Percentiles rank a stretch among this genome's conserved stretches.
Evolutionary conservation across 2,113 vertebrate genomes (phyloP).

Genomic region (Thamnophis sirtalis): DNA sequence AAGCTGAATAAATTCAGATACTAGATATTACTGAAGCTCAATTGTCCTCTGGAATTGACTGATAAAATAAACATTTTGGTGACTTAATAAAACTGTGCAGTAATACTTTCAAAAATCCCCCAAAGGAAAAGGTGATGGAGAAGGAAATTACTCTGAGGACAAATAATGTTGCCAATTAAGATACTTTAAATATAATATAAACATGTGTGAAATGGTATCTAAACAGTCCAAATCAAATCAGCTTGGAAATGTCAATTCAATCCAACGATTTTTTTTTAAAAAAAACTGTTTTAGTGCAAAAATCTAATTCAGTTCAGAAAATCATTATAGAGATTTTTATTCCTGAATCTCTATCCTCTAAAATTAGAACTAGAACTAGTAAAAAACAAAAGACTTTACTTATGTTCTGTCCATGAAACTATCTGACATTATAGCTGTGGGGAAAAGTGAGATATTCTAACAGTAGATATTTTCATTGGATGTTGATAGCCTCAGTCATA

Average conservation of each 20-base stretch:
- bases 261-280: neutral
- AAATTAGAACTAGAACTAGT: neutral
- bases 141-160: slow-evolving; percentile 5
- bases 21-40: neutral
- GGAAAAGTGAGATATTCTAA: neutral
- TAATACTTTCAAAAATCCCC: neutral
- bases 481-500: neutral
- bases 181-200: neutral
- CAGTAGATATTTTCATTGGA: neutral
- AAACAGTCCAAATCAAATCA: neutral
- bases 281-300: neutral
- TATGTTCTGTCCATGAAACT: neutral
- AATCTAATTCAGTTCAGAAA: neutral
- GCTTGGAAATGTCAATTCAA: neutral
- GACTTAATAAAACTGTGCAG: neutral
- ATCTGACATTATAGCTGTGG: neutral
- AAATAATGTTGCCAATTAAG: neutral
- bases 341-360: slow-evolving; percentile 12
- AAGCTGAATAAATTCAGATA: neutral
- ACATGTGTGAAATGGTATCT: neutral
- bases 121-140: slow-evolving; percentile 26
- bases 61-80: slow-evolving; percentile 14
- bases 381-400: neutral
- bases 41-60: neutral
- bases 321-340: neutral